phyloP scores from a whole-genome alignment of 2,888 invertebrate species.

The Odontocerum albicorne region DNA sequence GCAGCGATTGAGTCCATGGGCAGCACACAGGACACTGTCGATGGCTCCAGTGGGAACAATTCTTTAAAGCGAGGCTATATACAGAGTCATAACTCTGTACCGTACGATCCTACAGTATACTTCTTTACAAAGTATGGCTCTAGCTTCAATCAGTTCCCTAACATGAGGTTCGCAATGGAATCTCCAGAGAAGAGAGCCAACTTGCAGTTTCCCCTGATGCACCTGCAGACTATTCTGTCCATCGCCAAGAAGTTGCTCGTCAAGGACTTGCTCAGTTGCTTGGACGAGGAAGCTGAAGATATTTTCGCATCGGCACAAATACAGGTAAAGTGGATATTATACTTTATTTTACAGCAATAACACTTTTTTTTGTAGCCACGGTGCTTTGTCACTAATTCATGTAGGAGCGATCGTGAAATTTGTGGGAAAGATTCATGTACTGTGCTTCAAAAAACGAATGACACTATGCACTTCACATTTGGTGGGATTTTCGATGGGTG shows the following conservation, averaged over 20 bases:
- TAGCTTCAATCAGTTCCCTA: constrained; percentile 87
- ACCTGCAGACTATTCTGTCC: constrained; percentile 77
- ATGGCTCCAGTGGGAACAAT: constrained; percentile 23
- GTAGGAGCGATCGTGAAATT: too few relatives aligned
- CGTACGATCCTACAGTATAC: constrained; percentile 79
- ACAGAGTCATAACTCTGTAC: constrained; percentile 65
- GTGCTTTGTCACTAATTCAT: too few relatives aligned
- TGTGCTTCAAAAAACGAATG: too few relatives aligned
- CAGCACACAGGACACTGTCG: constrained; percentile 41
- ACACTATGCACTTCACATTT: too few relatives aligned
- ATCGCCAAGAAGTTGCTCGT: constrained; percentile 83
- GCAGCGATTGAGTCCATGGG: constrained; percentile 52
- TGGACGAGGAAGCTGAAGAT: constrained; percentile 84
- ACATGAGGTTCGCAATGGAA: constrained; percentile 72
- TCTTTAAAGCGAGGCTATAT: constrained; percentile 49
- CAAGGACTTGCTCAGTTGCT: constrained; percentile 76
- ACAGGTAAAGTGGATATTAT: too few relatives aligned
- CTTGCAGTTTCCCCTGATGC: constrained; percentile 73
- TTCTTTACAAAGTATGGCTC: constrained; percentile 93
- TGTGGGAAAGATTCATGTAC: too few relatives aligned
- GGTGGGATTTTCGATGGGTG: too few relatives aligned
- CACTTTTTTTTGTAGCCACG: too few relatives aligned
- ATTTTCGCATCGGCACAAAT: constrained; percentile 73
- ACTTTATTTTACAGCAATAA: too few relatives aligned
- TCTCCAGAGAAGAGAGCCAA: constrained; percentile 67